A percentile compares a stretch with the other conserved stretches of the same genome.
Conservation (phyloP, 2,797 vertebrate species). For the Labeo calbasu region DNA sequence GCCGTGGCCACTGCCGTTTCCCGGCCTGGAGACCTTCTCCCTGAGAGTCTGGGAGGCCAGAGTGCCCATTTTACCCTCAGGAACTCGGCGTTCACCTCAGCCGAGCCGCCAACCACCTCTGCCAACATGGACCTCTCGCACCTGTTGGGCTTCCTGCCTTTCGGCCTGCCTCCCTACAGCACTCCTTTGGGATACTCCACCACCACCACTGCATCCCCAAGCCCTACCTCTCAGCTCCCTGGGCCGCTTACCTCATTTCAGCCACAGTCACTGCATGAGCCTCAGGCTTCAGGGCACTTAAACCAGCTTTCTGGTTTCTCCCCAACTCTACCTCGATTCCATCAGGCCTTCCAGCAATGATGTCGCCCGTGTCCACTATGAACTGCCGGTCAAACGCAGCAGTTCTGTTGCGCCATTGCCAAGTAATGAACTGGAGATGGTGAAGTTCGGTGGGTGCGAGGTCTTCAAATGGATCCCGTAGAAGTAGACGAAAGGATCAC, state of each 20-base stretch:
- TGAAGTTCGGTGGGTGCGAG: slow-evolving; percentile 5
- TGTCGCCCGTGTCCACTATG: not conserved
- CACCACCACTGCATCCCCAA: slow-evolving; percentile 69
- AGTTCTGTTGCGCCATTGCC: slow-evolving; percentile 23
- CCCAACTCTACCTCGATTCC: slow-evolving; percentile 95
- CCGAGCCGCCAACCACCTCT: slow-evolving; percentile 88
- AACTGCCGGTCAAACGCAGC: slow-evolving; percentile 30
- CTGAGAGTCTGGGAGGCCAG: slow-evolving; percentile 65
- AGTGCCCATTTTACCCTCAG: slow-evolving; percentile 85
- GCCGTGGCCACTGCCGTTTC: slow-evolving; percentile 80
- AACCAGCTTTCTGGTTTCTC: slow-evolving; percentile 89
- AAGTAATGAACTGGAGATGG: slow-evolving; percentile 6
- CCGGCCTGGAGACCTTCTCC: slow-evolving; percentile 81
- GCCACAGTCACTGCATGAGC: slow-evolving; percentile 65
- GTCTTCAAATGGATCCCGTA: slow-evolving; percentile 39
- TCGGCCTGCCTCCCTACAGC: slow-evolving; percentile 91
- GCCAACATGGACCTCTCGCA: slow-evolving; percentile 96
- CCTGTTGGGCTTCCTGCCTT: slow-evolving; percentile 91
- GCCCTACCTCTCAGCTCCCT: slow-evolving; percentile 70
- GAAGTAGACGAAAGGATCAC: slow-evolving; percentile 38
- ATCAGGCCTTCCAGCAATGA: slow-evolving; percentile 93
- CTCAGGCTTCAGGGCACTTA: slow-evolving; percentile 85
- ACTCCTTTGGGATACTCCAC: slow-evolving; percentile 91
- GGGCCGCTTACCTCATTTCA: slow-evolving; percentile 68
- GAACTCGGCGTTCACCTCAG: slow-evolving; percentile 84